These are phyloP conservation scores for Amphipyra berbera DNA, from an alignment of 2,888 invertebrate species.

Conservation along the genomic window DNA sequence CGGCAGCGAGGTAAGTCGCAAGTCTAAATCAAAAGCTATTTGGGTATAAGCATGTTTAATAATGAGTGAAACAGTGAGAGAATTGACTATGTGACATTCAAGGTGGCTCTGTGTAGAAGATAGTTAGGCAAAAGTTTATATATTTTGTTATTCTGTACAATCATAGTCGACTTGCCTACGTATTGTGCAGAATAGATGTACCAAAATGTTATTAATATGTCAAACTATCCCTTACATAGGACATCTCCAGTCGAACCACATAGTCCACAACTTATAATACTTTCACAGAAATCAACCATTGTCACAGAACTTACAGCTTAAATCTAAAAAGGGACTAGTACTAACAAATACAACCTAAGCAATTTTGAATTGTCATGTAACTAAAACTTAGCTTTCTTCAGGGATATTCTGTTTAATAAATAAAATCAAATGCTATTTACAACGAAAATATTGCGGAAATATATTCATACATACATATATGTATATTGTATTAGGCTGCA, in stretches of 20 bases:
- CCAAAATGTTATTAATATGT: not conserved
- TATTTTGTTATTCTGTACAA: not conserved
- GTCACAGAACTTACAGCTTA: constrained; percentile 70
- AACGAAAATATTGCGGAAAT: constrained; percentile 59
- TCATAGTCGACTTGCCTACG: not conserved
- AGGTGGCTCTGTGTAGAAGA: constrained; percentile 11
- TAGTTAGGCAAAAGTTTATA: constrained; percentile 5
- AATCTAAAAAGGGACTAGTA: constrained; percentile 86
- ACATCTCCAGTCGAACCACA: constrained; percentile 29
- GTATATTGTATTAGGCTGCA: constrained; percentile 40
- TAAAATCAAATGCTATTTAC: constrained; percentile 72
- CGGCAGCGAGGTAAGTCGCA: constrained; percentile 42
- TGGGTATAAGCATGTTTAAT: constrained; percentile 43
- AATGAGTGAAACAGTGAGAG: constrained; percentile 36
- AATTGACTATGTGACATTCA: constrained; percentile 22
- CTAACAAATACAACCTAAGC: constrained; percentile 81
- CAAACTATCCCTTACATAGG: constrained; percentile 9
- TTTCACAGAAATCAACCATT: constrained; percentile 60
- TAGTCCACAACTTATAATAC: constrained; percentile 55
- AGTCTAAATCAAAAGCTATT: constrained; percentile 47
- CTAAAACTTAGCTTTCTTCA: constrained; percentile 69
- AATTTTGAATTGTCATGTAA: constrained; percentile 82
- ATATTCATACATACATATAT: constrained; percentile 49
- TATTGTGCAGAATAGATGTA: constrained; percentile 1
- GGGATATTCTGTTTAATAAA: constrained; percentile 65